These are phyloP conservation scores for Reinhardtius hippoglossoides DNA, from an alignment of 2,113 vertebrate species.

Conservation along the genomic window DNA sequence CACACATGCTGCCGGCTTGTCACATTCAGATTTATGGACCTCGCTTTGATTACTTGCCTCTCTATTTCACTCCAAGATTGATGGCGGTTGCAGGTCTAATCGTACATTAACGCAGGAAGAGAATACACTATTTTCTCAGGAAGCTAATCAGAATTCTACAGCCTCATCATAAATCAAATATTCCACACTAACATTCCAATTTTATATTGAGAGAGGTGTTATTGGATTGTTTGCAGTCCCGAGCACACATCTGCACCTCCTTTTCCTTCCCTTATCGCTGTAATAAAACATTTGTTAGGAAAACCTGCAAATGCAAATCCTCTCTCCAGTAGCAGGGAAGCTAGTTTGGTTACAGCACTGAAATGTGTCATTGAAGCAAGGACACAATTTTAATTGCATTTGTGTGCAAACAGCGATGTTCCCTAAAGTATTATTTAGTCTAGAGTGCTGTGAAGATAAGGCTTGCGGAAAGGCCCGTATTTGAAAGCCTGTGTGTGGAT, in stretches of 20 bases:
- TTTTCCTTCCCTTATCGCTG: slow-evolving; percentile 31
- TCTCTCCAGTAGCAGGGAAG: slow-evolving; percentile 7
- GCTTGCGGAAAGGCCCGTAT: slow-evolving; percentile 8
- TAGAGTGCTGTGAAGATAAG: slow-evolving; percentile 28
- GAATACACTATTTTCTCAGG: slow-evolving; percentile 51
- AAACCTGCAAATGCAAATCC: slow-evolving; percentile 4
- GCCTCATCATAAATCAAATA: slow-evolving; percentile 58
- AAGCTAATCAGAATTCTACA: slow-evolving; percentile 47
- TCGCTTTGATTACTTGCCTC: slow-evolving; percentile 64
- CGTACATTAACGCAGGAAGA: slow-evolving; percentile 64
- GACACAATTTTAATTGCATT: slow-evolving; percentile 59
- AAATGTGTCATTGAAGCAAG: slow-evolving; percentile 52
- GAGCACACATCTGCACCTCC: slow-evolving; percentile 8
- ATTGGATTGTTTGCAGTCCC: slow-evolving; percentile 55
- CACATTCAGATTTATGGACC: slow-evolving; percentile 72
- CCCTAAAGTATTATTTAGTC: slow-evolving; percentile 30
- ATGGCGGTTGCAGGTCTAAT: slow-evolving; percentile 68
- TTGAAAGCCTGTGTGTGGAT: slow-evolving; percentile 3
- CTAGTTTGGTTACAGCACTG: slow-evolving; percentile 2
- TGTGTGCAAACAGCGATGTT: slow-evolving; percentile 29
- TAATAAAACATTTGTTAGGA: slow-evolving; percentile 38
- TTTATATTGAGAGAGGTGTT: slow-evolving; percentile 49
- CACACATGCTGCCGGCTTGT: slow-evolving; percentile 50
- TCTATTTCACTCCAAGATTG: slow-evolving; percentile 61
- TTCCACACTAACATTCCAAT: slow-evolving; percentile 56